Evolutionary conservation across 2,797 vertebrate species (phyloP).

Genomic region (Phylloscopus collybita): DNA sequence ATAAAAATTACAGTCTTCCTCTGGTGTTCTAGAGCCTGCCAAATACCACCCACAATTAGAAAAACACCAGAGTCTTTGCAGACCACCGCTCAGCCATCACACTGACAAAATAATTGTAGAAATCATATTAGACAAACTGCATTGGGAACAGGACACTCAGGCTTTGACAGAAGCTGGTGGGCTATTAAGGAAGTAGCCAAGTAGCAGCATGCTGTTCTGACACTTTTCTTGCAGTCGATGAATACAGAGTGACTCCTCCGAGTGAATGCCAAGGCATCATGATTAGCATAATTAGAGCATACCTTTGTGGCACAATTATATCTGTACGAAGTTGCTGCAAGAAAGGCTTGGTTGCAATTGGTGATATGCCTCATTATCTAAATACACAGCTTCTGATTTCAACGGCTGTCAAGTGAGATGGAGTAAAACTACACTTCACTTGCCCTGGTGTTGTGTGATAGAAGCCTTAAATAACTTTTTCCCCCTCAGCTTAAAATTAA

Average conservation of each 20-base stretch:
- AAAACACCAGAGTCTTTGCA: conserved; percentile 39
- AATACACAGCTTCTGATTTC: conserved; percentile 11
- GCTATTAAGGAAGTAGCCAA: conserved; percentile 75
- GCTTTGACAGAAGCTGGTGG: conserved; percentile 69
- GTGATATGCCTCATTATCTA: conserved; percentile 28
- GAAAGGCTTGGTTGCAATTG: conserved; percentile 43
- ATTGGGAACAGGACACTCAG: conserved; percentile 66
- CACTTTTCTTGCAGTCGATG: conserved; percentile 35
- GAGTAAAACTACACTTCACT: not conserved
- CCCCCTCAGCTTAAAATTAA: not conserved
- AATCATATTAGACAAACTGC: conserved; percentile 67
- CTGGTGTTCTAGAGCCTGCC: conserved; percentile 27
- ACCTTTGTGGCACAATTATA: conserved; percentile 51
- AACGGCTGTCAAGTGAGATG: not conserved
- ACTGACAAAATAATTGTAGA: conserved; percentile 78
- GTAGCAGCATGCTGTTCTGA: conserved; percentile 74
- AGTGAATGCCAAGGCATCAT: conserved; percentile 49
- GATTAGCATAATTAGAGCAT: conserved; percentile 75
- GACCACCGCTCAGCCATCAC: conserved; percentile 63
- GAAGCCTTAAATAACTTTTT: not conserved
- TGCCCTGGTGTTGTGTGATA: not conserved
- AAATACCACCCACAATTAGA: conserved; percentile 47
- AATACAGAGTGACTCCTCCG: conserved; percentile 58
- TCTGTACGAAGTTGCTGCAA: conserved; percentile 47
- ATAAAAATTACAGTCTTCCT: conserved; percentile 17